Percentiles rank a stretch among this genome's conserved stretches.
Conservation (phyloP, 2,113 vertebrate species). For the Dermatemys mawii region DNA sequence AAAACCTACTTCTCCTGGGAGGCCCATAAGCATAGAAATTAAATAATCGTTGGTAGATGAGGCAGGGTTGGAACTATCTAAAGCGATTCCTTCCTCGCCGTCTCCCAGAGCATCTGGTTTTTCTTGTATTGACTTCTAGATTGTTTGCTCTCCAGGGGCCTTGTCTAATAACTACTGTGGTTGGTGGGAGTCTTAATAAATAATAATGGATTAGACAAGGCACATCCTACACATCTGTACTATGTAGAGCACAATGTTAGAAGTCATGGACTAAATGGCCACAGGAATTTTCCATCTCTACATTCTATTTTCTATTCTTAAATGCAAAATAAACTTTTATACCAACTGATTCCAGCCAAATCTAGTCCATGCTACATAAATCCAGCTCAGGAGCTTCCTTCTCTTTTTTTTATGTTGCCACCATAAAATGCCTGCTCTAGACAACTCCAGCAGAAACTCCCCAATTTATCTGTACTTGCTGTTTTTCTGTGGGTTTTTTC, state of each 20-base stretch:
- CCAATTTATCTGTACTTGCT: background rate
- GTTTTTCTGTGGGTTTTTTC: background rate
- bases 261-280: background rate
- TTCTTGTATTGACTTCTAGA: background rate
- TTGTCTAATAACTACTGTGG: background rate
- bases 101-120: background rate
- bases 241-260: slow-evolving; percentile 22
- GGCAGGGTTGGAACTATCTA: background rate
- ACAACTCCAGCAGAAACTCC: background rate
- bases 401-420: background rate
- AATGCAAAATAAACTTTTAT: slow-evolving; percentile 14
- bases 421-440: background rate
- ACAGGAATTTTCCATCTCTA: background rate
- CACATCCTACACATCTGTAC: background rate
- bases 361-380: background rate
- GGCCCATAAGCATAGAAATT: background rate
- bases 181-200: background rate
- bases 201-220: slow-evolving; percentile 29
- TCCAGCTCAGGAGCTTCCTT: background rate
- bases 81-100: background rate
- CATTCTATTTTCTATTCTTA: background rate
- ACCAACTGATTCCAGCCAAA: background rate
- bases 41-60: background rate
- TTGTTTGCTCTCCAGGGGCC: background rate
- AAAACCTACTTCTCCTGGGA: background rate